Evolutionary conservation across 2,797 vertebrate genomes (phyloP).

Genomic region (Microhierax caerulescens): DNA sequence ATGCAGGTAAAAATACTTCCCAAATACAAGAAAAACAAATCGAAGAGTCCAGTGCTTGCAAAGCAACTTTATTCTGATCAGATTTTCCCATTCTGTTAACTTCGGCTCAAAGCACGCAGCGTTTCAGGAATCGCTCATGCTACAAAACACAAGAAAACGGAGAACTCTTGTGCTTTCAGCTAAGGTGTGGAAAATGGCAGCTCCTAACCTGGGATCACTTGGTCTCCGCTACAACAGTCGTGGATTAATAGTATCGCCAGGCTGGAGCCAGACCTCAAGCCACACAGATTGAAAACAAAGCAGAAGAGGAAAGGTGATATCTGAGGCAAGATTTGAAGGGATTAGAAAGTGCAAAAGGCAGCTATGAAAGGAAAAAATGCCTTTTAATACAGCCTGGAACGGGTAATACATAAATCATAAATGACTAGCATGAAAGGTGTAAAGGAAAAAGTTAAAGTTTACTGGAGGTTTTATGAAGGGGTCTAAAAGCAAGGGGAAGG

Average conservation of each 20-base stretch:
- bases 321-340: background rate
- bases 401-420: background rate
- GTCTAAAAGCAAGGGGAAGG: background rate
- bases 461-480: background rate
- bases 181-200: background rate
- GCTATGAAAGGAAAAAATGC: background rate
- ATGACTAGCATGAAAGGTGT: fast-evolving
- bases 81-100: background rate
- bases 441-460: background rate
- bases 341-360: background rate
- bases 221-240: fast-evolving
- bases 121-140: background rate
- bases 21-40: background rate
- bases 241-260: background rate
- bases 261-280: background rate
- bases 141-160: background rate
- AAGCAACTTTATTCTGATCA: background rate
- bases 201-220: background rate
- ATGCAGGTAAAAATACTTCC: background rate
- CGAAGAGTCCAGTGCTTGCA: fast-evolving
- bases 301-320: background rate
- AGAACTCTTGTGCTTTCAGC: background rate
- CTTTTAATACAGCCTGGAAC: background rate
- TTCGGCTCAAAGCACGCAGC: background rate
- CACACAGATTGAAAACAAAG: background rate